Evolutionary conservation across 2,113 vertebrate species (phyloP).

Genomic region (Triplophysa rosa): DNA sequence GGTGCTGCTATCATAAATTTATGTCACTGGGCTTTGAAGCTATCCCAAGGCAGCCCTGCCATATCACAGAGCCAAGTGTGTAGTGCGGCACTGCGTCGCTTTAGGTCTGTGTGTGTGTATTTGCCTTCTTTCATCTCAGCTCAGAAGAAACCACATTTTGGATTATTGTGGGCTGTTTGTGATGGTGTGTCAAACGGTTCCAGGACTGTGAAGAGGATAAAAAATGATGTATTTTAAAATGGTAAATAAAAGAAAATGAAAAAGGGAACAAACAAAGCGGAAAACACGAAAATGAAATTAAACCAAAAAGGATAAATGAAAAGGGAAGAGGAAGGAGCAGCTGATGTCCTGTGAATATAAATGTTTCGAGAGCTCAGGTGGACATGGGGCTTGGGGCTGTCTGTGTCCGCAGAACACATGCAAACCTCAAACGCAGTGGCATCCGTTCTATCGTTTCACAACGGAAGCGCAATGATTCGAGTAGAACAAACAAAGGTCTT

Average conservation of each 20-base stretch:
- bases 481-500: constrained; percentile 26
- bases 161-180: constrained; percentile 51
- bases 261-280: neutral
- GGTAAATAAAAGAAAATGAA: constrained; percentile 17
- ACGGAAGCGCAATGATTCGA: constrained; percentile 28
- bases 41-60: constrained; percentile 68
- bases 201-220: constrained; percentile 35
- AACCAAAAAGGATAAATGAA: neutral
- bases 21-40: constrained; percentile 81
- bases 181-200: constrained; percentile 51
- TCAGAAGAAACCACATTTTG: constrained; percentile 53
- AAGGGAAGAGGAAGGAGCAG: constrained; percentile 14
- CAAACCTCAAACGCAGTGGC: neutral
- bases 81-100: constrained; percentile 40
- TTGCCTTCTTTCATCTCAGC: constrained; percentile 58
- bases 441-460: no score
- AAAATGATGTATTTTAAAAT: constrained; percentile 15
- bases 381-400: constrained; percentile 6
- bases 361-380: constrained; percentile 46
- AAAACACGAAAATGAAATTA: constrained; percentile 5
- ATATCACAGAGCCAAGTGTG: constrained; percentile 68
- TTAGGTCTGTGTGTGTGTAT: constrained; percentile 64
- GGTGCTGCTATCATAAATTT: constrained; percentile 76
- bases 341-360: constrained; percentile 27
- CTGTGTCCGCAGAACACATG: neutral